Evolutionary conservation across 2,888 invertebrate species (phyloP).

Genomic region (Heliconius erato): DNA sequence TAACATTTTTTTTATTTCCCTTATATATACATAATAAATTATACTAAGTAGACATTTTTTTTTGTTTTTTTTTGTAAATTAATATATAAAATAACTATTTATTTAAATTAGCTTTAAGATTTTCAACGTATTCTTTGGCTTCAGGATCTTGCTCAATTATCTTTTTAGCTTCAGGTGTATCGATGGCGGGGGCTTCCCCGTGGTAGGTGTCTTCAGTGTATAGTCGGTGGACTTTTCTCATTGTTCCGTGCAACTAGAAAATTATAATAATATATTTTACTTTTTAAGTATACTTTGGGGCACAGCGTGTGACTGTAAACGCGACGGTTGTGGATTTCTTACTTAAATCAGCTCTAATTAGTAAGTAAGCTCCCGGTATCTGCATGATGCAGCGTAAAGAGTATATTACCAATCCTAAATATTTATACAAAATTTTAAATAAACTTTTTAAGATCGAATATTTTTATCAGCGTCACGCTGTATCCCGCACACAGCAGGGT

Average conservation of each 20-base stretch:
- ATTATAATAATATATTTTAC: not conserved
- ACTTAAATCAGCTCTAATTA: no score
- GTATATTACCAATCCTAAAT: no score
- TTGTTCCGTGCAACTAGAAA: constrained; percentile 88
- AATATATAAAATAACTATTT: constrained; percentile 2
- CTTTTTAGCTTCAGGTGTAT: constrained; percentile 79
- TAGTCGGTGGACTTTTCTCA: constrained; percentile 86
- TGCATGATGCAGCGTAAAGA: no score
- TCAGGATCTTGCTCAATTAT: constrained; percentile 67
- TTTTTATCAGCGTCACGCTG: no score
- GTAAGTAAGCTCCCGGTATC: no score
- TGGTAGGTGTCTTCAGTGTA: constrained; percentile 89
- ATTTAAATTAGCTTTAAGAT: constrained; percentile 39
- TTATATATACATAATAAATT: not conserved
- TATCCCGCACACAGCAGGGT: no score
- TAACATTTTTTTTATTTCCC: not conserved
- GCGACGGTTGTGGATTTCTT: not conserved
- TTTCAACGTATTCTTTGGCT: constrained; percentile 68
- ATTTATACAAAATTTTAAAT: no score
- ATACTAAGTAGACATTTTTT: not conserved
- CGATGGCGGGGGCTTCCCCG: constrained; percentile 83
- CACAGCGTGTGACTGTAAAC: not conserved
- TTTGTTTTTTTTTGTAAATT: not conserved
- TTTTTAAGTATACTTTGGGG: not conserved
- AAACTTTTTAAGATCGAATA: no score